Evolutionary conservation across 2,113 vertebrate genomes (phyloP).

Genomic region (Zeus faber): DNA sequence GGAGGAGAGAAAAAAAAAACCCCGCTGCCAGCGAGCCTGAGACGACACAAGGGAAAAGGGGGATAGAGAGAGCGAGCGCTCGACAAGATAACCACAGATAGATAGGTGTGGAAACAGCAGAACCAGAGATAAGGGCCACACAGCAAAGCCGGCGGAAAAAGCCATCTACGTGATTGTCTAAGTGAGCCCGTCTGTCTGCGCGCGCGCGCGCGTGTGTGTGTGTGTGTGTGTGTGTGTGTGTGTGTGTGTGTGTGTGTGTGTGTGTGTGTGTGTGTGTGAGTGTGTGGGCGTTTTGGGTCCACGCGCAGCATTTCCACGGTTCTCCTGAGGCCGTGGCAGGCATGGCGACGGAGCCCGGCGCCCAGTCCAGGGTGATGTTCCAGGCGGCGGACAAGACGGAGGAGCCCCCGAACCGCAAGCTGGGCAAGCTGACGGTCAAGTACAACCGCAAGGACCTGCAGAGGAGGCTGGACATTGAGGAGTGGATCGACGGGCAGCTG

Average conservation of each 20-base stretch:
- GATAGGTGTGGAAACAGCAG: conserved; percentile 36
- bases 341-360: conserved; percentile 79
- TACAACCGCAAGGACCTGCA: conserved; percentile 94
- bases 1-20: conserved; percentile 28
- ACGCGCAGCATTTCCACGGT: conserved; percentile 57
- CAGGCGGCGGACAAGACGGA: conserved; percentile 76
- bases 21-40: conserved; percentile 22
- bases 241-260: conserved; percentile 9
- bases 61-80: conserved; percentile 7
- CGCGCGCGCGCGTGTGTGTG: not conserved
- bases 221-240: not conserved
- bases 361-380: conserved; percentile 86
- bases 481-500: conserved; percentile 89
- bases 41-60: conserved; percentile 17
- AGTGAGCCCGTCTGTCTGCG: too few species aligned
- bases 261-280: conserved; percentile 22
- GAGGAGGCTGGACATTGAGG: conserved; percentile 90
- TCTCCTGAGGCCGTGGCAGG: conserved; percentile 70
- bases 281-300: not conserved
- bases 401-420: conserved; percentile 78
- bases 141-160: conserved; percentile 15
- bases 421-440: conserved; percentile 91
- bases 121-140: conserved; percentile 27
- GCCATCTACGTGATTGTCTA: not conserved
- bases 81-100: conserved; percentile 45